Evolutionary conservation across 2,113 vertebrate species (phyloP).

Genomic region (Oryzias javanicus): DNA sequence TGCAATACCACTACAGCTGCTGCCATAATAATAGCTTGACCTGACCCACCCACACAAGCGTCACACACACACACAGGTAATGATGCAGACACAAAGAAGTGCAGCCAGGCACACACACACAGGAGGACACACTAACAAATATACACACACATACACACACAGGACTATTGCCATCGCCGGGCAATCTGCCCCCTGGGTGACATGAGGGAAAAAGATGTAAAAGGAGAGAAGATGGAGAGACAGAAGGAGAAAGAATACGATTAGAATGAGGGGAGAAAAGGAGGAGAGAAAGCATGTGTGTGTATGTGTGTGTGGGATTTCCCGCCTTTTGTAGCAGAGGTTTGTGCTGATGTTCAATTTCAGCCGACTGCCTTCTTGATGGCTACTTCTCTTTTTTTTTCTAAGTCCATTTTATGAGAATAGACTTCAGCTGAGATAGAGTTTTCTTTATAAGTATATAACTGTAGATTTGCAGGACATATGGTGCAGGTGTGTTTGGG

Average conservation of each 20-base stretch:
- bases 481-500: slow-evolving; percentile 1
- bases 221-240: background rate
- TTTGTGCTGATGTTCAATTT: slow-evolving; percentile 60
- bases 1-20: slow-evolving; percentile 58
- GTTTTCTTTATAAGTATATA: slow-evolving; percentile 22
- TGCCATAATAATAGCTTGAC: slow-evolving; percentile 70
- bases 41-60: slow-evolving; percentile 38
- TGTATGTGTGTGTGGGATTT: too few species aligned
- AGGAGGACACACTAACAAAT: slow-evolving; percentile 5
- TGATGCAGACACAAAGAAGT: slow-evolving; percentile 3
- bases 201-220: background rate
- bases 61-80: slow-evolving; percentile 4
- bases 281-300: too few species aligned
- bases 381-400: slow-evolving; percentile 40
- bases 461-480: slow-evolving; percentile 23
- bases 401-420: slow-evolving; percentile 49
- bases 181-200: slow-evolving; percentile 57
- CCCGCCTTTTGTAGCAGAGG: too few species aligned
- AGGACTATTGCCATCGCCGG: slow-evolving; percentile 51
- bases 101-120: slow-evolving; percentile 11
- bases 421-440: slow-evolving; percentile 32
- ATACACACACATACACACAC: background rate
- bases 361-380: slow-evolving; percentile 30
- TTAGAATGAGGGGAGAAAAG: background rate
- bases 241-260: slow-evolving; percentile 8